phyloP scores from a whole-genome alignment of 2,113 vertebrate genomes.

The Engystomops pustulosus region DNA sequence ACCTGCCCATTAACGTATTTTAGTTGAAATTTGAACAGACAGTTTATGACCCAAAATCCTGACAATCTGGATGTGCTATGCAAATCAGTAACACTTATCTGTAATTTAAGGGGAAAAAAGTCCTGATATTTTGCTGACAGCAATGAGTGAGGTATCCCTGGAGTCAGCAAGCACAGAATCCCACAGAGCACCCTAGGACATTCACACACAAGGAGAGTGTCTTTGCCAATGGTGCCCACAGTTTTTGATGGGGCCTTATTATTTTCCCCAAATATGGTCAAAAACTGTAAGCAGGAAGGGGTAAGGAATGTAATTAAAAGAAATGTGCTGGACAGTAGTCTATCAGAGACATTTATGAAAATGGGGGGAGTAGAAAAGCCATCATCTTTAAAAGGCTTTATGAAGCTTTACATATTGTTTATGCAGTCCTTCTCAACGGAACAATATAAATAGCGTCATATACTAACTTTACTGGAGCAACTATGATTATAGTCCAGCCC shows the following conservation, averaged over 20 bases:
- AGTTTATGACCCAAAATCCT: conserved; percentile 51
- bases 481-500: too few species aligned
- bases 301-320: too few species aligned
- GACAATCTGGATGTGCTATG: conserved; percentile 44
- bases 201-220: neutral
- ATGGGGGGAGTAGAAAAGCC: too few species aligned
- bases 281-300: neutral
- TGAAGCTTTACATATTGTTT: too few species aligned
- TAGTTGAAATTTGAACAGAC: conserved; percentile 23
- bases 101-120: neutral
- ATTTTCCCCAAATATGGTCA: too few species aligned
- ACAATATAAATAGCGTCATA: too few species aligned
- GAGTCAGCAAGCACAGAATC: neutral
- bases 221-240: neutral
- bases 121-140: conserved; percentile 31
- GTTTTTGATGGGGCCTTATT: neutral
- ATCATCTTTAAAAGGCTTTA: too few species aligned
- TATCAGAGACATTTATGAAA: neutral
- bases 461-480: too few species aligned
- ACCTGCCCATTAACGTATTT: neutral
- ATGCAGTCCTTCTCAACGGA: too few species aligned
- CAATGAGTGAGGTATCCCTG: neutral
- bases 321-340: too few species aligned
- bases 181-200: neutral
- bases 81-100: conserved; percentile 28